Base-by-base conservation (phyloP, 2,797 vertebrate species). In the Gymnothorax javanicus region DNA sequence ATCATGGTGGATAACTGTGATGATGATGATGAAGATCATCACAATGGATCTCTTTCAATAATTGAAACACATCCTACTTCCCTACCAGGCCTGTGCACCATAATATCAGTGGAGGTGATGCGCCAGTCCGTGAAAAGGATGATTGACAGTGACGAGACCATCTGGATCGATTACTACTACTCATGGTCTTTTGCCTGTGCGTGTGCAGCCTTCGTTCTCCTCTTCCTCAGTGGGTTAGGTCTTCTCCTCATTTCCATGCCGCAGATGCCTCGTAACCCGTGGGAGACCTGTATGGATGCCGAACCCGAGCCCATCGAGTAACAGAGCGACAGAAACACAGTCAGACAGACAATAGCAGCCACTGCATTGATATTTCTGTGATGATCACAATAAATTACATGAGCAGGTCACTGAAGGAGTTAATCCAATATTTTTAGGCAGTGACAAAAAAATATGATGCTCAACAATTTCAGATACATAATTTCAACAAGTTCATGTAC, bases 251-350 rank as follows among this genome's bases (percentile, higher is more conserved):
- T 99, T 73, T 97, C 98, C 9, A 97, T 99, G 95, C 99, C 99
- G 9, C 97, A 97, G 75, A 99, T 99, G 97, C 98, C 99, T 84
- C 96, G 94, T 91, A 98, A 99, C 91, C 98, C 98, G 0, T 99
- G 99, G 98, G 99, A 99, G 94, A 97, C 96, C 25, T 99, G 99
- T 95, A 99, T 99, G 97, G 99, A 99, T 0, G 98, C 98, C 0
- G 98, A 99, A 77, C 97, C 96, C 0, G 98, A 99, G 17, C 94
- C 94, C 85, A 94, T 89, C 0, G 94, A 95, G 91, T 96, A 93
- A 95, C 15, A 56, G 62, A 73, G 23, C 12, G 75, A 89, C 60
- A 7, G 60, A 64, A 15, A 0, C 81, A 84, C 12, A 56, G 3
- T 58, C 54, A 23, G 77, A 89, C 23, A 1, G 23, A 59, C 87